These are phyloP conservation scores for Cheirogaleus major DNA, from an alignment of 2,797 vertebrate species.

Conservation along the genomic window DNA sequence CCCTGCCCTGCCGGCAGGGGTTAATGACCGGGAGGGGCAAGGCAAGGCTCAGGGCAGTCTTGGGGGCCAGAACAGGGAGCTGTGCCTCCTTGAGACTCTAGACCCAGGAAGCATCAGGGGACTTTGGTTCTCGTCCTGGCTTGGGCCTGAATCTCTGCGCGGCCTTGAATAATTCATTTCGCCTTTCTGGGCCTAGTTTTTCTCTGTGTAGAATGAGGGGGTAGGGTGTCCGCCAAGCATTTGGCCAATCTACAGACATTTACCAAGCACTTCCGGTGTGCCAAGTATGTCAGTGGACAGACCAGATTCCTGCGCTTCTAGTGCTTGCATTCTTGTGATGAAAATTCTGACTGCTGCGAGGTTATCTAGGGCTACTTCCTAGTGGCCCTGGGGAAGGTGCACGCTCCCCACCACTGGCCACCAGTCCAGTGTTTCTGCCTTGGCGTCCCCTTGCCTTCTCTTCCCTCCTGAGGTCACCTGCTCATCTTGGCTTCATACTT, in stretches of 20 bases:
- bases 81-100: background rate
- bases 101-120: background rate
- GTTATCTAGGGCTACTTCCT: background rate
- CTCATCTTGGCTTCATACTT: background rate
- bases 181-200: background rate
- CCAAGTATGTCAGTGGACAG: background rate
- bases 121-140: background rate
- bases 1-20: background rate
- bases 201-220: background rate
- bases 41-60: background rate
- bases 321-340: background rate
- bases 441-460: background rate
- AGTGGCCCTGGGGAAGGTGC: background rate
- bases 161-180: background rate
- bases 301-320: background rate
- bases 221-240: background rate
- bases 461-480: background rate
- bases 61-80: background rate
- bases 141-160: background rate
- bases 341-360: background rate
- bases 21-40: background rate
- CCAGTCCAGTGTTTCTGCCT: background rate
- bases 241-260: background rate
- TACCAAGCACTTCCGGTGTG: background rate
- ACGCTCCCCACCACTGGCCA: background rate